Evolutionary conservation across 1,140 invertebrate species (phyloP).

Genomic region (Drosophila setifemur): DNA sequence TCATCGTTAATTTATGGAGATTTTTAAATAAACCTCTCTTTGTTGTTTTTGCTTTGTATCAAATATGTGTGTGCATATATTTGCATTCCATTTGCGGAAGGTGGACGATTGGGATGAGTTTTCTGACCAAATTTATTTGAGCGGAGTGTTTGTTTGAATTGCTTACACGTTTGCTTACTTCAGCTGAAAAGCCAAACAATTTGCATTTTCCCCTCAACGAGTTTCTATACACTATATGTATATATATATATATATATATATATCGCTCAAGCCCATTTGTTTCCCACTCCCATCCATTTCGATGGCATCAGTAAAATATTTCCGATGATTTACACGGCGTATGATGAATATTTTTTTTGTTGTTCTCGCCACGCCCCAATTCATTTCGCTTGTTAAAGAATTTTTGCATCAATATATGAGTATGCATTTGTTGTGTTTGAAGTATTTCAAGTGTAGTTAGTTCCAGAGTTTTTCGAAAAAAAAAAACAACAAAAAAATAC

Average conservation of each 20-base stretch:
- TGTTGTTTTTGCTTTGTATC: constrained; percentile 17
- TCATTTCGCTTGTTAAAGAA: constrained; percentile 1
- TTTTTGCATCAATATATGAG: constrained; percentile 8
- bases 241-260: too few species aligned
- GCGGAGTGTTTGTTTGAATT: constrained; percentile 20
- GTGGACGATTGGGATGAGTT: constrained; percentile 17
- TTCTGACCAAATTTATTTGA: constrained; percentile 12
- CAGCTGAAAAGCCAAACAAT: constrained; percentile 37
- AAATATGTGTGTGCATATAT: constrained; percentile 51
- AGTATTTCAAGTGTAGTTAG: constrained; percentile 4
- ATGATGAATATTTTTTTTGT: constrained; percentile 48
- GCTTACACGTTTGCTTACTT: constrained; percentile 53
- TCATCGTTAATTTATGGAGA: constrained; percentile 14
- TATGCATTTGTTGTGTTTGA: not conserved
- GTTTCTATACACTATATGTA: too few species aligned
- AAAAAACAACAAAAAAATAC: not conserved
- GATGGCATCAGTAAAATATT: constrained; percentile 33
- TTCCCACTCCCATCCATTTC: constrained; percentile 15
- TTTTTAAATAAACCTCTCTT: constrained; percentile 23
- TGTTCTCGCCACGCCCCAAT: constrained; percentile 22
- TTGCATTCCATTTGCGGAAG: constrained; percentile 43
- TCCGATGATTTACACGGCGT: constrained; percentile 26
- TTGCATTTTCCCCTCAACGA: constrained; percentile 35
- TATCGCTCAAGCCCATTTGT: not conserved
- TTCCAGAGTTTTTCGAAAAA: not conserved